phyloP scores from a whole-genome alignment of 2,797 vertebrate species.

The Petrocephalus schoutedeni region DNA sequence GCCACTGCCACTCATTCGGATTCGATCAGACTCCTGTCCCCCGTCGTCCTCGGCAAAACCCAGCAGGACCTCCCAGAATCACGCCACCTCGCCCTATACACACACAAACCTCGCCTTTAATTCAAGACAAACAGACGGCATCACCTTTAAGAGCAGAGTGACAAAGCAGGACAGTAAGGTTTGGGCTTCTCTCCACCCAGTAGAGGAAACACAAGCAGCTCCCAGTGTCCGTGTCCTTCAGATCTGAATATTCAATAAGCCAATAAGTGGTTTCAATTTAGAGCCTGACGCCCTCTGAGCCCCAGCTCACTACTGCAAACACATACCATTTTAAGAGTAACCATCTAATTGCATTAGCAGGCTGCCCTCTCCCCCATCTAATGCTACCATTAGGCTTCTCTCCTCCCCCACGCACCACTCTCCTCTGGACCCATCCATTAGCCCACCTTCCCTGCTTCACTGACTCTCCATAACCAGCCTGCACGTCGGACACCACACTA shows the following conservation, averaged over 20 bases:
- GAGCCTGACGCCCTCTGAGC: not conserved
- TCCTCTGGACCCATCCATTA: not conserved
- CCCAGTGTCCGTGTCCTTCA: not conserved
- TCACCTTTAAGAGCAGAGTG: too few relatives aligned
- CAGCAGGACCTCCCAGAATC: not conserved
- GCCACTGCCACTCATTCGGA: not conserved
- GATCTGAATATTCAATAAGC: not conserved
- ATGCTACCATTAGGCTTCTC: not conserved
- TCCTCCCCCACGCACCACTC: not conserved
- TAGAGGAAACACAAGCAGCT: not conserved
- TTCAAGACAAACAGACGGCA: too few relatives aligned
- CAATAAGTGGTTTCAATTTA: not conserved
- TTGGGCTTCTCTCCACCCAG: not conserved
- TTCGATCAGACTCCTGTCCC: not conserved
- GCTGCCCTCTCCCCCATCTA: not conserved
- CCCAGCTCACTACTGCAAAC: not conserved
- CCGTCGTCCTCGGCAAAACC: not conserved
- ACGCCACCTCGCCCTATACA: not conserved
- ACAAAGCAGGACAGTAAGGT: not conserved
- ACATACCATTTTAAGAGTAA: not conserved
- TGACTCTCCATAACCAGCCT: not conserved
- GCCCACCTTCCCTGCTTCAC: not conserved
- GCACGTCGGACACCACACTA: too few relatives aligned
- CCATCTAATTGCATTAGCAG: not conserved
- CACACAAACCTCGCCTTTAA: not conserved